phyloP scores from a whole-genome alignment of 37 sponge, comb jelly and placozoan genomes.

The Haliclona indistincta region DNA sequence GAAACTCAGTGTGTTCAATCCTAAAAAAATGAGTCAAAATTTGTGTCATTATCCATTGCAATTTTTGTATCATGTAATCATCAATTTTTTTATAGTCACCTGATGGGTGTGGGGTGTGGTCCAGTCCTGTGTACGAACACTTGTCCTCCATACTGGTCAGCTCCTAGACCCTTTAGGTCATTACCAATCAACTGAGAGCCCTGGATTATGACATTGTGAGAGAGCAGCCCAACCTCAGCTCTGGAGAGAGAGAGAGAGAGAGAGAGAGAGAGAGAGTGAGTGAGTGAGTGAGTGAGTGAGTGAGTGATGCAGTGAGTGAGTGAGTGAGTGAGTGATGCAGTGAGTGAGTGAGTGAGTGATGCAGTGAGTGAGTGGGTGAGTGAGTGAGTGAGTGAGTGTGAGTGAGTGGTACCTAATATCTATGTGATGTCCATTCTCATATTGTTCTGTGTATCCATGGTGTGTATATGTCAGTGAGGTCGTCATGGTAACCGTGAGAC shows the following conservation, averaged over 20 bases:
- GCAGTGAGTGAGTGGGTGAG: no score
- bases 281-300: not conserved
- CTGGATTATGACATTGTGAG: conserved; percentile 81
- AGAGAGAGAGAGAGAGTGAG: not conserved
- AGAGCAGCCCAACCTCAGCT: conserved; percentile 85
- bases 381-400: not conserved
- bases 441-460: conserved; percentile 68
- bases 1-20: conserved; percentile 77
- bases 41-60: not conserved
- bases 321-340: no score
- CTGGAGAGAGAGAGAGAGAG: no score
- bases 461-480: conserved; percentile 58
- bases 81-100: conserved; percentile 20
- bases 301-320: no score
- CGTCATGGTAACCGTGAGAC: conserved; percentile 27
- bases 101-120: conserved; percentile 70
- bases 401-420: conserved; percentile 66
- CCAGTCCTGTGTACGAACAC: conserved; percentile 81
- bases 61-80: not conserved
- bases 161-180: conserved; percentile 42
- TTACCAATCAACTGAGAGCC: conserved; percentile 41
- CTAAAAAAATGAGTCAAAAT: conserved; percentile 12
- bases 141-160: conserved; percentile 80
- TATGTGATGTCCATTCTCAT: conserved; percentile 78
- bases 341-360: no score